Base-by-base conservation (phyloP, 2,888 invertebrate species). In the Metacarcinus magister region DNA sequence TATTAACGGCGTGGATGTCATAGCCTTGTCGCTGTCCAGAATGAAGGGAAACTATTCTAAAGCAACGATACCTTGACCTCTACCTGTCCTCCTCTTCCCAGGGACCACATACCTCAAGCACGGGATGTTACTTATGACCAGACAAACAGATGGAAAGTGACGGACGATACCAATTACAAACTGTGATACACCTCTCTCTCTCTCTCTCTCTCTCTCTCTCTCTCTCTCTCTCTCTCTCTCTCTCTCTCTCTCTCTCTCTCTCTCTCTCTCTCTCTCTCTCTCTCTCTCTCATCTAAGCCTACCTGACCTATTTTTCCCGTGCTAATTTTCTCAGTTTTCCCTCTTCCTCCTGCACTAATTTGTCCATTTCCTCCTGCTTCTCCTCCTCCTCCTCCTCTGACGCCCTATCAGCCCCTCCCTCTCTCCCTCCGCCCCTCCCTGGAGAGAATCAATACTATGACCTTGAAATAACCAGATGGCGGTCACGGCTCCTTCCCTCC, bases 371-470 rank as follows among this genome's bases (percentile, higher is more conserved):
- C 89, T 87, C 89, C 48, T 87, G n/a, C 48, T 46, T n/a, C 54
- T 89, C 89, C 39, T 60, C 94, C 39, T 43, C 28, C 94, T 82
- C 94, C 94, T 67, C 60, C 23, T 67, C 60, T 67, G 43, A 13
- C 67, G 67, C n/a, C n/a, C 67, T 32, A 32, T 67, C 44, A 75
- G 28, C 82, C 32, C 48, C 93, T 67, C 60, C 75, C 44, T 39
- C 60, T n/a, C 67, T 28, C 75, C 16, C 82, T 23, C 87, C 43
- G 7, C 32, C 87, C 8, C 87, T 13, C 94, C 46, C 67, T 43
- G 23, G n/a, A 94, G 82, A 94, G 94, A 95, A 95, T 95, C 95
- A 95, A 95, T 95, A 95, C 23, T 54, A 67, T 95, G 95, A 95
- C 95, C 95, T 95, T 95, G 95, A 91, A 95, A 95, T 48, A 89